A percentile compares a stretch with the other conserved stretches of the same genome.
Evolutionary conservation across 2,888 invertebrate species (phyloP).

Genomic region (Nomada ruficornis): DNA sequence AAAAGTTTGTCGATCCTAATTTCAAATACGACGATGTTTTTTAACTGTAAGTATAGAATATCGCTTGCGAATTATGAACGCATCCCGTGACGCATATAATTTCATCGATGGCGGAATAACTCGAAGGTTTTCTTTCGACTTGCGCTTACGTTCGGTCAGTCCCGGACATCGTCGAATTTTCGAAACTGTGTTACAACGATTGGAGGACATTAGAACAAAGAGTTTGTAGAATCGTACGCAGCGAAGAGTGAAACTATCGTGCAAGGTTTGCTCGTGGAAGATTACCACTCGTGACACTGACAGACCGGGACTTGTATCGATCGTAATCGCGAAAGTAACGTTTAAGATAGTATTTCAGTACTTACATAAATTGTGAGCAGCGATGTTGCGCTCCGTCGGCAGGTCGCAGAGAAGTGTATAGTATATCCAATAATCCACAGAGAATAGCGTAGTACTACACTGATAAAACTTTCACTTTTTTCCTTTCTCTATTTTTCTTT

Average conservation of each 20-base stretch:
- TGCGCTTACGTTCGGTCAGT: neutral
- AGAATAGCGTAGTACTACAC: slow-evolving; percentile 66
- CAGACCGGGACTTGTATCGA: slow-evolving; percentile 52
- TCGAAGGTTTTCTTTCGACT: slow-evolving; percentile 19
- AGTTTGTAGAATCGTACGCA: slow-evolving; percentile 6
- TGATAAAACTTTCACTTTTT: slow-evolving; percentile 69
- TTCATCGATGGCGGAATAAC: slow-evolving; percentile 46
- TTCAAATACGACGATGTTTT: slow-evolving; percentile 10
- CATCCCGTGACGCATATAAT: slow-evolving; percentile 12
- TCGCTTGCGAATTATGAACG: slow-evolving; percentile 12
- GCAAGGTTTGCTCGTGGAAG: slow-evolving; percentile 49
- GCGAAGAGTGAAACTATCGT: slow-evolving; percentile 7
- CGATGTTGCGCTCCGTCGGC: slow-evolving; percentile 57
- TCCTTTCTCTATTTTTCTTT: slow-evolving; percentile 16
- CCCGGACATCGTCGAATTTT: neutral
- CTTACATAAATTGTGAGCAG: slow-evolving; percentile 57
- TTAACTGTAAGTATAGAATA: slow-evolving; percentile 14
- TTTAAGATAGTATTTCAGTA: slow-evolving; percentile 41
- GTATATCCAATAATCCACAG: slow-evolving; percentile 79
- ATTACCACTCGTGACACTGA: slow-evolving; percentile 27
- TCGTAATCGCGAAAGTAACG: slow-evolving; percentile 39
- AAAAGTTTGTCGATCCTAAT: neutral
- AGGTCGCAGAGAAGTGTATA: slow-evolving; percentile 43
- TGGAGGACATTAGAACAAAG: neutral
- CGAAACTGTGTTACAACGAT: neutral